A percentile compares a stretch with the other conserved stretches of the same genome.
These are phyloP conservation scores for Orientallactaga bullata DNA, from an alignment of 2,113 vertebrate genomes.

Conservation along the genomic window DNA sequence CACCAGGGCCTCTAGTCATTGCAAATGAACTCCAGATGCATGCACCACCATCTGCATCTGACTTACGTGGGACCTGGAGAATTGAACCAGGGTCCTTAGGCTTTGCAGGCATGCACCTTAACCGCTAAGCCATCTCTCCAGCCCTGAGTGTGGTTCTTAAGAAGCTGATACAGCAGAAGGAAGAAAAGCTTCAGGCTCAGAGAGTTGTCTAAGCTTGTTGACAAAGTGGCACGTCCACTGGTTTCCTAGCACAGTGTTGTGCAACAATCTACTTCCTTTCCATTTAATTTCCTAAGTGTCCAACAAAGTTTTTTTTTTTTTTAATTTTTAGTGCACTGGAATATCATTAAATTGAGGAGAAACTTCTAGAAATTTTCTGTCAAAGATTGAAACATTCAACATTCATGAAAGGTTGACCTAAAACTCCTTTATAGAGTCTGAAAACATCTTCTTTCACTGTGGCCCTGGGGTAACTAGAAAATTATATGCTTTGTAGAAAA, in stretches of 20 bases:
- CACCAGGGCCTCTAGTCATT: too few relatives aligned
- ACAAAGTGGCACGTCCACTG: neutral
- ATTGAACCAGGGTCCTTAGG: too few relatives aligned
- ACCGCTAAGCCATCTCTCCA: too few relatives aligned
- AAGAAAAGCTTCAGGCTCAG: neutral
- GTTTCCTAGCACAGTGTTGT: neutral
- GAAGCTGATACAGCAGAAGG: neutral
- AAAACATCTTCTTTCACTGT: conserved; percentile 42
- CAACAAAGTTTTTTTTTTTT: neutral
- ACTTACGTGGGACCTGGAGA: too few relatives aligned
- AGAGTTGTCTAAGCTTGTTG: too few relatives aligned
- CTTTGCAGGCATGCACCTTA: too few relatives aligned
- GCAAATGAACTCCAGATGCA: too few relatives aligned
- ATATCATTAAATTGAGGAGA: conserved; percentile 31
- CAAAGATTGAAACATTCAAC: conserved; percentile 46
- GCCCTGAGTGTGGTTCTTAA: neutral
- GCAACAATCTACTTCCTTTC: neutral
- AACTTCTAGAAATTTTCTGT: conserved; percentile 44
- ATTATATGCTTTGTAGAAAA: conserved; percentile 58
- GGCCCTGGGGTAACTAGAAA: conserved; percentile 24
- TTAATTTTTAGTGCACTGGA: neutral
- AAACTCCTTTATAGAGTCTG: neutral
- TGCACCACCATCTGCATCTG: too few relatives aligned
- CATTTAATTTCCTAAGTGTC: conserved; percentile 24
- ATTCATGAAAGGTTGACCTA: neutral